phyloP scores from a whole-genome alignment of 2,113 vertebrate genomes.

The Neogobius melanostomus region DNA sequence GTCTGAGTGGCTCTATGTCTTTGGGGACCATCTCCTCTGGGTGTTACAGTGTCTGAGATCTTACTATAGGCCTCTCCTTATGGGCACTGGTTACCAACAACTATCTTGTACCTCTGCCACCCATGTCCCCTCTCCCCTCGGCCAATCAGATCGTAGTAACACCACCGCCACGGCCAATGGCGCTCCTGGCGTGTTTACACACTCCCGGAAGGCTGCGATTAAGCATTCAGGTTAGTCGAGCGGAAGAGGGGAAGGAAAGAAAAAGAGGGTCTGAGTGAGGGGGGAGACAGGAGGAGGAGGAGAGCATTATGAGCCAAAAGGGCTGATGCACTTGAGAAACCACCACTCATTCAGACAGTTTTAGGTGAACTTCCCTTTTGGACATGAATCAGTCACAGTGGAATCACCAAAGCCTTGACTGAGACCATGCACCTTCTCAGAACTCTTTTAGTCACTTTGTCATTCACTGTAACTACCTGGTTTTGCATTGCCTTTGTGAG shows the following conservation, averaged over 20 bases:
- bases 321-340: slow-evolving; percentile 49
- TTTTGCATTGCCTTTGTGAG: not conserved
- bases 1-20: slow-evolving; percentile 62
- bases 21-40: slow-evolving; percentile 58
- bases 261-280: slow-evolving; percentile 10
- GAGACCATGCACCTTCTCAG: not conserved
- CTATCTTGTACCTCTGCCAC: slow-evolving; percentile 47
- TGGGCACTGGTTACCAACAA: slow-evolving; percentile 55
- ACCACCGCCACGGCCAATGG: slow-evolving; percentile 63
- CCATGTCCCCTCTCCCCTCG: slow-evolving; percentile 39
- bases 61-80: slow-evolving; percentile 31
- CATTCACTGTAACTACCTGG: not conserved
- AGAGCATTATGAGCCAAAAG: slow-evolving; percentile 63
- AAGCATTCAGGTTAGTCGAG: slow-evolving; percentile 72
- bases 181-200: slow-evolving; percentile 60
- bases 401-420: not conserved
- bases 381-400: slow-evolving; percentile 11
- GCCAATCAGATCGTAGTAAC: slow-evolving; percentile 54
- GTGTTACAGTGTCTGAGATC: slow-evolving; percentile 4
- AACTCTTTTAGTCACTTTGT: not conserved
- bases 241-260: slow-evolving; percentile 51
- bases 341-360: slow-evolving; percentile 35
- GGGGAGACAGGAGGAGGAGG: slow-evolving; percentile 27
- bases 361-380: slow-evolving; percentile 50
- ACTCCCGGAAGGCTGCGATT: slow-evolving; percentile 70